Percentiles rank a stretch among this genome's conserved stretches.
Conservation (phyloP, 53 echinoderm and acorn worm species). For the Paelopatides confundens region DNA sequence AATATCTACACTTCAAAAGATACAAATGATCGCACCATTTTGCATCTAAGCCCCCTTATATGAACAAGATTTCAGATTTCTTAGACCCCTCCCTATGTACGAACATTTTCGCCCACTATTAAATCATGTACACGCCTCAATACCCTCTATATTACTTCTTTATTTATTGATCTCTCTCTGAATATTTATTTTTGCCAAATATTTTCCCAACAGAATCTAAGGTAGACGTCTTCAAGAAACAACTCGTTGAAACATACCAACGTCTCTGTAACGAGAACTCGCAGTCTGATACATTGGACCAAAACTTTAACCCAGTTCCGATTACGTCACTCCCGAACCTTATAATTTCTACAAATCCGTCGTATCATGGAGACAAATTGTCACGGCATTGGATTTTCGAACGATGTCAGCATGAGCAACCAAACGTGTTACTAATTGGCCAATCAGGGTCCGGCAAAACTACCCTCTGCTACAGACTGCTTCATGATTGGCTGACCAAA, state of each 20-base stretch:
- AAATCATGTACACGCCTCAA: too few relatives aligned
- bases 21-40: too few relatives aligned
- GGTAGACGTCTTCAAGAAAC: not conserved
- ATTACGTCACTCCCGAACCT: slow-evolving; percentile 21
- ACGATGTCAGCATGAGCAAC: not conserved
- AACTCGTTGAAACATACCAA: slow-evolving; percentile 4
- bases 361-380: not conserved
- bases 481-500: slow-evolving; percentile 3
- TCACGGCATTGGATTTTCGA: not conserved
- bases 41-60: too few relatives aligned
- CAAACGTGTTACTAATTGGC: slow-evolving; percentile 6
- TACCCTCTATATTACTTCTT: too few relatives aligned
- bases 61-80: too few relatives aligned
- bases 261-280: not conserved
- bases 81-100: too few relatives aligned
- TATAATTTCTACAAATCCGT: not conserved
- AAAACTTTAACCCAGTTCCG: not conserved
- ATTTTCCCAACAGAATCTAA: slow-evolving; percentile 5
- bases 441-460: slow-evolving; percentile 21
- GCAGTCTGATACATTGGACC: not conserved
- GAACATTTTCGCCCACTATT: too few relatives aligned
- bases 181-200: not conserved
- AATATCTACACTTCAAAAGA: too few relatives aligned
- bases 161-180: too few relatives aligned
- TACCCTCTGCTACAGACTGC: not conserved